Evolutionary conservation across 2,113 vertebrate genomes (phyloP), one percentile per base, ranked within the genome.

Genomic region (Semnornis frantzii): DNA sequence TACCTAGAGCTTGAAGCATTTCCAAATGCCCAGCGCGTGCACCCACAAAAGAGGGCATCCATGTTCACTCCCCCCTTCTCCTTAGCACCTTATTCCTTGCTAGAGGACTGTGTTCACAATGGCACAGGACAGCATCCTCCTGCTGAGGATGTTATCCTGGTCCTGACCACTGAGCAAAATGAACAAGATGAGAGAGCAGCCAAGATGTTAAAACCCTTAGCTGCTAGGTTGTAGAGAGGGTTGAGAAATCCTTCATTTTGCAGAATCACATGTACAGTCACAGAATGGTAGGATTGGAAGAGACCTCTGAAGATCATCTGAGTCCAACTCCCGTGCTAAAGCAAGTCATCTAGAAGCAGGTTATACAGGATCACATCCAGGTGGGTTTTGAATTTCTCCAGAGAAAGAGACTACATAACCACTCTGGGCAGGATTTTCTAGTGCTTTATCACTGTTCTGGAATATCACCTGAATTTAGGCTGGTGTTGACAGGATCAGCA

Each of bases 1-100:
- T 59, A 39, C 34, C 18, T 48, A 14, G 12, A 21, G 42, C 54
- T 54, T 15, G n/a, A 46, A 78, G 57, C 23, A 2, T 34, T 16
- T 76, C 50, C 9, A 10, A 59, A 46, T 15, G n/a, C n/a, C 66
- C 63, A 31, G 44, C 76, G 64, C 66, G 23, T 1, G 0, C 15
- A 14, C 2, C 12, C 50, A 7, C 2, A 0, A 68, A 72, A 33
- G 1, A 0, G 23, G 4, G 7, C 13, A 58, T 69, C 50, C 28
- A 30, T 6, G 11, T 28, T 46, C 34, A 23, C 9, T 20, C 33
- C 24, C 20, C 23, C 42, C 25, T 37, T 66, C 52, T 82, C 33
- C 65, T 68, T 44, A 30, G 20, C 3, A 24, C 20, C 7, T 34
- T 52, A 68, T 37, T 42, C 31, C 64, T 92, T 39, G 13, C 12